Percentiles rank a stretch among this genome's conserved stretches.
These are phyloP conservation scores for Pomatostomus ruficeps DNA, from an alignment of 2,113 vertebrate species.

Conservation along the genomic window DNA sequence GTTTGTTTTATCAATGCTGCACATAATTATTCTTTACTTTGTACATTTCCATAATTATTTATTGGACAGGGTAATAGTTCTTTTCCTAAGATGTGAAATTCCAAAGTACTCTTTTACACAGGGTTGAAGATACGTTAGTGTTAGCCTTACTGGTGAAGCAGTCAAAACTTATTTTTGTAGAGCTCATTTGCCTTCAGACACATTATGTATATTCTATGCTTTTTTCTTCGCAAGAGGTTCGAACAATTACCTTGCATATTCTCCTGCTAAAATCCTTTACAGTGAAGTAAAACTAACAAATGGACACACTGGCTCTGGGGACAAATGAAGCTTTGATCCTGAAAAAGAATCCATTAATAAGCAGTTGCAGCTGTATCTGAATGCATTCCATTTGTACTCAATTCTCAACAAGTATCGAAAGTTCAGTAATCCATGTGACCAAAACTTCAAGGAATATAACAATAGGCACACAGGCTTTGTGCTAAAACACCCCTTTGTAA, in stretches of 20 bases:
- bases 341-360: background rate
- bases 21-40: slow-evolving; percentile 18
- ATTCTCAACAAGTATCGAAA: background rate
- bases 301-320: background rate
- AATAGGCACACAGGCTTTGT: background rate
- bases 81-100: background rate
- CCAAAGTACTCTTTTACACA: background rate
- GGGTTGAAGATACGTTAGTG: background rate
- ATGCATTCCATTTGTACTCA: background rate
- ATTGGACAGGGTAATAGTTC: background rate
- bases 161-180: background rate
- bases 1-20: background rate
- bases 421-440: background rate
- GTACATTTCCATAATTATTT: slow-evolving; percentile 11
- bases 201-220: background rate
- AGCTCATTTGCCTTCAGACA: background rate
- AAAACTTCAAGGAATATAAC: background rate
- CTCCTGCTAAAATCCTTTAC: background rate
- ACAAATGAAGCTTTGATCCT: background rate
- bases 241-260: background rate
- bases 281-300: background rate
- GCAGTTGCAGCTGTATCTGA: background rate
- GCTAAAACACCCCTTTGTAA: background rate
- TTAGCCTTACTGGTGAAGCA: background rate
- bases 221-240: background rate